Percentiles rank a stretch among this genome's conserved stretches.
phyloP scores from a whole-genome alignment of 2,113 vertebrate species.

The Onychostruthus taczanowskii region DNA sequence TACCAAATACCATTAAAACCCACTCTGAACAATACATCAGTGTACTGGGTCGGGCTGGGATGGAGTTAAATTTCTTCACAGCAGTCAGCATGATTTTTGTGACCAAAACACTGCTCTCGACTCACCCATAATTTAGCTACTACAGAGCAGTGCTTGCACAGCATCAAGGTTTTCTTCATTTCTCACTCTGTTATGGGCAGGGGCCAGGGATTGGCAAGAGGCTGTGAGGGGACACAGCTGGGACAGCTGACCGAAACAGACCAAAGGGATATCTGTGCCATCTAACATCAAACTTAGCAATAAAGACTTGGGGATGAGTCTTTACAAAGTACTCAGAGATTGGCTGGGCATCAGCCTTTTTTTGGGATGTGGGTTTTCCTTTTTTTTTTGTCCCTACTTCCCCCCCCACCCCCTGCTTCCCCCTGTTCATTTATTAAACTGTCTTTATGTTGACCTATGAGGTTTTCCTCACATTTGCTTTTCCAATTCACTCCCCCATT shows the following conservation, averaged over 20 bases:
- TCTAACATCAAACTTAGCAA: neutral
- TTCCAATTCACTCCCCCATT: neutral
- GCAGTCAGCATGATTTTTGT: neutral
- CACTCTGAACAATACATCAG: neutral
- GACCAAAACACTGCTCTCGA: neutral
- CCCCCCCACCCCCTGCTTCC: rapidly evolving
- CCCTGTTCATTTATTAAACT: neutral
- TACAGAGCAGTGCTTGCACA: neutral
- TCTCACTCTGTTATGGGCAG: rapidly evolving
- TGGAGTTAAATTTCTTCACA: neutral
- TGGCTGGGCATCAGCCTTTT: neutral
- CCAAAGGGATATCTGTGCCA: neutral
- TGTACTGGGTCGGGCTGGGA: neutral
- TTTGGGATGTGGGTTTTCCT: neutral
- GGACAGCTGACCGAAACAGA: neutral
- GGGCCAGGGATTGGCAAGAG: neutral
- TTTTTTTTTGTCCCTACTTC: neutral
- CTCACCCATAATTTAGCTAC: neutral
- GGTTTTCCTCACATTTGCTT: neutral
- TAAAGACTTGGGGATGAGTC: neutral
- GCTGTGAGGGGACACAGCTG: neutral
- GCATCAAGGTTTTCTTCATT: neutral
- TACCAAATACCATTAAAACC: neutral
- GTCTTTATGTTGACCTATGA: neutral
- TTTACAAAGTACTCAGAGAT: neutral